Evolutionary conservation across 1,140 invertebrate genomes (phyloP), one percentile per base, ranked within the genome.

Genomic region (Zaprionus nigranus): DNA sequence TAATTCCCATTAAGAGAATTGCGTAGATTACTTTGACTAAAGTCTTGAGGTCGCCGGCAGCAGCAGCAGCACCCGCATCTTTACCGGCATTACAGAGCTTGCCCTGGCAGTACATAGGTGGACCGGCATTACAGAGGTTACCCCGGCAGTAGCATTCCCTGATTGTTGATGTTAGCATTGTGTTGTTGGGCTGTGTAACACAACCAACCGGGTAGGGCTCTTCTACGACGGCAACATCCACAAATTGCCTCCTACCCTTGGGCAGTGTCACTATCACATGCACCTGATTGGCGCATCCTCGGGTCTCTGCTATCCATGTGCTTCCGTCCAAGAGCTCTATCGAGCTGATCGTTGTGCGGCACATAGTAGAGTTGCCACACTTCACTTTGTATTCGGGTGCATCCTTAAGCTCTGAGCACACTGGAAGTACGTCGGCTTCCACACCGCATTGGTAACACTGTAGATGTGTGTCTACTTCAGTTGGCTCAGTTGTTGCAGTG

Each of bases 341-440:
- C 0, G 38, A 53, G 30, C 7, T 20, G 2, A 69, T 24, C 2
- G 15, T 63, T 24, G 46, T 65, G 0, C 28, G 12, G 43, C 82
- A 85, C 82, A 85, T 86, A 4, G 78, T 85, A 0, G 82, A 85
- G 17, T 78, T 68, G 7, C 54, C 51, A n/a, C 82, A 85, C 15
- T 58, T 38, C 5, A 49, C 30, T 30, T 34, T 61, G 17, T 24
- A 40, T 13, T 80, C 54, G 0, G 53, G 11, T 2, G 66, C 24
- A 26, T 78, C 60, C 6, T 7, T 13, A 0, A 65, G 7, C 0
- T 65, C 5, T 0, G 75, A 68, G 66, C 82, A 85, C 7, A 43
- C 13, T 7, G 34, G 56, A 7, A 43, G 24, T 5, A 6, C 22
- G 1, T 7, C 26, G 4, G 54, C 13, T 12, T 3, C 9, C 1